Evolutionary conservation across 2,888 invertebrate genomes (phyloP).

Genomic region (Lithophane socia): DNA sequence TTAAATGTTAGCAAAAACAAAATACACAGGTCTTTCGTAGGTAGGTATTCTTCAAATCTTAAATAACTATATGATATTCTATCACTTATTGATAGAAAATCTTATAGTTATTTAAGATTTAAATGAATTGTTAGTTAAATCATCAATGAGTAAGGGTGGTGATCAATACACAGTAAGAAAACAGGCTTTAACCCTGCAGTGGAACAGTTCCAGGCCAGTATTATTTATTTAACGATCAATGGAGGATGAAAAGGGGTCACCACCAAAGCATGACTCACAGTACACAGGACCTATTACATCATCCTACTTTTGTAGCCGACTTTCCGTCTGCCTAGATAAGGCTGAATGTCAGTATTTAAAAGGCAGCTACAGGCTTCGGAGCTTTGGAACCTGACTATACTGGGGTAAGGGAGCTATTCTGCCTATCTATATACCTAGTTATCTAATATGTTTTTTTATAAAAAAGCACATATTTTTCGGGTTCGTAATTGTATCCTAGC

Average conservation of each 20-base stretch:
- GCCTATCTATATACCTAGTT: too few species aligned
- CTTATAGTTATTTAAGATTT: too few species aligned
- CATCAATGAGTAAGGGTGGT: neutral
- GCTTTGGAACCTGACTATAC: neutral
- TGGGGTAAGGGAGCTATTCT: neutral
- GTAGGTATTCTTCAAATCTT: too few species aligned
- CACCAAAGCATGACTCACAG: slow-evolving; percentile 31
- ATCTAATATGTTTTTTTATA: too few species aligned
- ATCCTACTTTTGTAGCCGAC: slow-evolving; percentile 6
- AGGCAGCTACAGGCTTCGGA: neutral
- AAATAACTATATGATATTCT: too few species aligned
- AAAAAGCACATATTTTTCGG: too few species aligned
- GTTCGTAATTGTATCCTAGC: too few species aligned
- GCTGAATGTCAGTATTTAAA: slow-evolving; percentile 25
- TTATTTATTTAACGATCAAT: slow-evolving; percentile 1
- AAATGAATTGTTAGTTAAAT: neutral
- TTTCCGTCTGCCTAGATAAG: neutral
- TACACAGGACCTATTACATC: slow-evolving; percentile 36
- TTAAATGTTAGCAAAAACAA: too few species aligned
- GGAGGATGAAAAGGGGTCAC: slow-evolving; percentile 29
- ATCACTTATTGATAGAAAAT: too few species aligned
- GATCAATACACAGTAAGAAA: neutral
- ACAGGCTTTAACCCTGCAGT: neutral
- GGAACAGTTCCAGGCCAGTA: neutral
- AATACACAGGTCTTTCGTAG: neutral